Evolutionary conservation across 2,113 vertebrate genomes (phyloP), one percentile per base, ranked within the genome.

Genomic region (Phyllostomus discolor): DNA sequence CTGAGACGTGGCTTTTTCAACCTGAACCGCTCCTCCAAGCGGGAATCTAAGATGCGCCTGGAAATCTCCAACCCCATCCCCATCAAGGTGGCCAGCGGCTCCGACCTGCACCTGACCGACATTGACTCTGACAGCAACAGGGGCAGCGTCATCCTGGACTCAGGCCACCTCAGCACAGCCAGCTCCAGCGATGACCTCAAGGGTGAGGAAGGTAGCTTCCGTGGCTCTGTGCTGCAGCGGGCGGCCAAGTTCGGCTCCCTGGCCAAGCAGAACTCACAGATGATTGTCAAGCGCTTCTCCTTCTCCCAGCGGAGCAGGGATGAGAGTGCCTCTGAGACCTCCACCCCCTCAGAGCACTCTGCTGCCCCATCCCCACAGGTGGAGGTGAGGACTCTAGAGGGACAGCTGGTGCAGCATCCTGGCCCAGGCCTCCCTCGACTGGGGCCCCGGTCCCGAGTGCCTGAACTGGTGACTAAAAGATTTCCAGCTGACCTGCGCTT

Each of bases 1-100:
- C 93, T 99, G 94, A 98, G 99, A 16, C 98, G 99, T 6, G 99
- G 99, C 86, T 99, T 99, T 97, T 99, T 99, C 98, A 97, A 99
- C 96, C 98, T 99, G 91, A 99, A 99, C 96, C 99, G 99, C 22
- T 98, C 99, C 80, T 99, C 99, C 82, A 99, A 99, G 95, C 98
- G 99, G 52, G 99, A 99, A 26, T 98, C 98, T 1, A 99, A 98
- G 98, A 97, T 97, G 5, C 99, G 99, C 91, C 92, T 99, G 98
- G 99, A 99, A 98, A 99, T 99, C 97, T 99, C 99, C 76, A 99
- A 98, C 98, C 99, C 99, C 48, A 99, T 99, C 83, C 99, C 99
- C 66, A 99, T 99, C 96, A 99, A 99, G 97, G 99, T 99, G 93
- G 99, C 99, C 38, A 99, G 98, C 3, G 99, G 98, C 98, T 98